Percentiles rank a stretch among this genome's conserved stretches.
Conservation (phyloP, 2,113 vertebrate genomes). For the Tor tambroides region DNA sequence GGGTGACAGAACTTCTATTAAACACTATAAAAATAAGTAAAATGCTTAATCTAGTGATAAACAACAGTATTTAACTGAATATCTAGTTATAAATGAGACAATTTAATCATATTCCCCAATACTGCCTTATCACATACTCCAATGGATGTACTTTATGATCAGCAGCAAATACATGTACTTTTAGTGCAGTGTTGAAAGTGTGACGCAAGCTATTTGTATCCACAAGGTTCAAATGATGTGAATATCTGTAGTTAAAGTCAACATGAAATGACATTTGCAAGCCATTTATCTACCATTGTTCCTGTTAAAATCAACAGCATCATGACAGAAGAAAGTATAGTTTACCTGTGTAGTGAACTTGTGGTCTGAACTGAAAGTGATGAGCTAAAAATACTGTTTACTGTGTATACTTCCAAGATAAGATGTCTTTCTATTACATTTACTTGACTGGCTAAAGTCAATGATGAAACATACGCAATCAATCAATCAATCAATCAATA, state of each 20-base stretch:
- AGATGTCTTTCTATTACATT: background rate
- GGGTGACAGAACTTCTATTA: background rate
- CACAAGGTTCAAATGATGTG: background rate
- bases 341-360: background rate
- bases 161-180: background rate
- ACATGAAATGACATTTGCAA: background rate
- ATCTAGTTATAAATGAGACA: background rate
- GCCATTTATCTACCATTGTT: background rate
- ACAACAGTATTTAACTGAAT: background rate
- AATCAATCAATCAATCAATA: no score
- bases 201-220: background rate
- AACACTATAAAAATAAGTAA: background rate
- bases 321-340: background rate
- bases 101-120: background rate
- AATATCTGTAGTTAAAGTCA: conserved; percentile 3
- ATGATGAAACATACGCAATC: no score
- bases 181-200: background rate
- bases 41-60: background rate
- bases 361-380: background rate
- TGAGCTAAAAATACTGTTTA: background rate
- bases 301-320: background rate
- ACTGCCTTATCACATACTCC: background rate
- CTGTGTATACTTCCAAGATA: background rate
- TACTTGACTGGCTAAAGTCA: no score
- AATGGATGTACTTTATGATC: background rate